Percentiles rank a stretch among this genome's conserved stretches.
phyloP scores from a whole-genome alignment of 2,797 vertebrate genomes.

The Remorina albescens region DNA sequence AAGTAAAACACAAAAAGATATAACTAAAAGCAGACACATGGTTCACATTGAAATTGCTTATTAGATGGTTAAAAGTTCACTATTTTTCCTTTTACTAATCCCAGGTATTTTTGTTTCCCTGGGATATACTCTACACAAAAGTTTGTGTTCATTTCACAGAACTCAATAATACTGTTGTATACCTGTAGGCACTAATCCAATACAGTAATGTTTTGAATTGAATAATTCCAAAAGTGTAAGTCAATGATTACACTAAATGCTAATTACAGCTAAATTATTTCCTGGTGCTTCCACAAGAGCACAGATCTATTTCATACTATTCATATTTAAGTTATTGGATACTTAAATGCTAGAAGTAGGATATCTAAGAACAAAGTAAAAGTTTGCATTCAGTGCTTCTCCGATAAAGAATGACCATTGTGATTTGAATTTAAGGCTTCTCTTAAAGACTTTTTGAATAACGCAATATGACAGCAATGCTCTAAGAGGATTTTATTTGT shows the following conservation, averaged over 20 bases:
- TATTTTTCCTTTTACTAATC: no score
- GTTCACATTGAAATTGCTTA: background rate
- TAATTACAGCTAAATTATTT: background rate
- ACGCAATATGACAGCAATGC: constrained; percentile 1
- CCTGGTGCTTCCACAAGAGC: background rate
- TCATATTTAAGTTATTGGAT: background rate
- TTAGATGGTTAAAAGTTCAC: no score
- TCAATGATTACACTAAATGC: background rate
- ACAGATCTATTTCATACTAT: background rate
- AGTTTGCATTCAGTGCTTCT: background rate
- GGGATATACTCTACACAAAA: background rate
- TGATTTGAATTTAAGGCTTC: background rate
- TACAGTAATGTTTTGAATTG: background rate
- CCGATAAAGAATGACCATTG: background rate
- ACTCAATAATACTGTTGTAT: background rate
- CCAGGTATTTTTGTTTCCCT: no score
- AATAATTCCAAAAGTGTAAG: background rate
- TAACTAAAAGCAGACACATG: background rate
- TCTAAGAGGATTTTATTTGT: constrained; percentile 10
- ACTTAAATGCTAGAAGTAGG: background rate
- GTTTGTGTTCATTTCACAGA: background rate
- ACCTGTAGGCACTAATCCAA: background rate
- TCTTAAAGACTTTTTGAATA: constrained; percentile 8
- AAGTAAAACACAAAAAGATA: background rate
- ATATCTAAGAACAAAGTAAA: background rate